Base-by-base conservation (phyloP, 2,888 invertebrate species). In the Philopedon plagiatum region DNA sequence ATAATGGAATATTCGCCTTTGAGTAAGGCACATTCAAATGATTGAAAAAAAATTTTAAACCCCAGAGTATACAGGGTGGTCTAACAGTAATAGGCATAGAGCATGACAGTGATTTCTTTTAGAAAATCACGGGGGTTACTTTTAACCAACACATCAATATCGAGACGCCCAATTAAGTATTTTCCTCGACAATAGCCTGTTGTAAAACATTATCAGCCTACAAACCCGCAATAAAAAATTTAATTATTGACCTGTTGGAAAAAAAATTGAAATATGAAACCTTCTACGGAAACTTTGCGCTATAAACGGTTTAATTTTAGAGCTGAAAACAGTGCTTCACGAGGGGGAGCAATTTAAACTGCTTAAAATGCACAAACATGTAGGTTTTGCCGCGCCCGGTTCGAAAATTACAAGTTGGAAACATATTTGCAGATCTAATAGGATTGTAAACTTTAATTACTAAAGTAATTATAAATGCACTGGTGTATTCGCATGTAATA, bases 391-490 rank as follows among this genome's bases (percentile, higher is more conserved):
- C 13, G n/a, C 26, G 23, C 39, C 58, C 9, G 29, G 32, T 54
- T 71, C 62, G 49, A 63, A 57, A 70, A 56, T 60, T 58, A 67
- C 66, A 76, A 71, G 66, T 73, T 54, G 70, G 61, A 51, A 70
- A 68, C 76, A 75, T 73, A 76, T 76, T 76, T 75, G 75, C 56
- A 62, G 62, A 71, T 73, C 65, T 76, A 75, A 76, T 75, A 69
- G 71, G 71, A 75, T 71, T 71, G 58, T 69, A 26, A 75, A 76
- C 69, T 75, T 73, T 67, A 75, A 75, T 65, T 73, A 54, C 69
- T 29, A 46, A 41, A 57, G 76, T 75, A 75, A 76, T 76, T 76
- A 76, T 74, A 76, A n/a, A 74, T 56, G 67, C 73, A 71, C 73
- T 61, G 71, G 72, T 73, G 71, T 68, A 75, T 72, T 75, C 72